phyloP scores from a whole-genome alignment of 53 echinoderm and acorn worm genomes.

The Glandiceps talaboti region DNA sequence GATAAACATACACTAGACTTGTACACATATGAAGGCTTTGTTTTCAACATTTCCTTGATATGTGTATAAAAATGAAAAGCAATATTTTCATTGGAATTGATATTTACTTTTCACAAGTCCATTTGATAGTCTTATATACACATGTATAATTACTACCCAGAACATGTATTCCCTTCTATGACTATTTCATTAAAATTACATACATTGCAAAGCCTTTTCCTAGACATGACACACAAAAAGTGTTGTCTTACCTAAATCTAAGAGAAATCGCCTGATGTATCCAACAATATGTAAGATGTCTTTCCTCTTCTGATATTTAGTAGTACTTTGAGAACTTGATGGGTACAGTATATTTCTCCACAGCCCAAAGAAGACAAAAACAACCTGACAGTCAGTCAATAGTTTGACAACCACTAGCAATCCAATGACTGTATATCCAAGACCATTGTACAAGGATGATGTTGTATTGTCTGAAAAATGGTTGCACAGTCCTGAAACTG shows the following conservation, averaged over 20 bases:
- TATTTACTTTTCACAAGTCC: no score
- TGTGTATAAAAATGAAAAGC: no score
- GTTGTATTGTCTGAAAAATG: conserved; percentile 18
- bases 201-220: no score
- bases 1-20: no score
- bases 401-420: conserved; percentile 38
- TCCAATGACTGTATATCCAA: conserved; percentile 51
- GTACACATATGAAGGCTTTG: no score
- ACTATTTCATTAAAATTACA: no score
- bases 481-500: conserved; percentile 25
- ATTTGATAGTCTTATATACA: no score
- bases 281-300: conserved; percentile 32
- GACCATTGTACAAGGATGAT: conserved; percentile 14
- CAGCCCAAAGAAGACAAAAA: conserved; percentile 65
- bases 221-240: no score
- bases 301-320: conserved; percentile 52
- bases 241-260: conserved; percentile 69
- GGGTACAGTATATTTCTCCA: conserved; percentile 71
- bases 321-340: conserved; percentile 33
- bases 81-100: no score
- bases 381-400: conserved; percentile 46
- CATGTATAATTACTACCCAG: no score
- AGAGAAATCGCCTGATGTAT: conserved; percentile 33
- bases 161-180: no score
- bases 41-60: no score